Base-by-base conservation (phyloP, 1,140 invertebrate genomes). In the Pectinophora gossypiella region DNA sequence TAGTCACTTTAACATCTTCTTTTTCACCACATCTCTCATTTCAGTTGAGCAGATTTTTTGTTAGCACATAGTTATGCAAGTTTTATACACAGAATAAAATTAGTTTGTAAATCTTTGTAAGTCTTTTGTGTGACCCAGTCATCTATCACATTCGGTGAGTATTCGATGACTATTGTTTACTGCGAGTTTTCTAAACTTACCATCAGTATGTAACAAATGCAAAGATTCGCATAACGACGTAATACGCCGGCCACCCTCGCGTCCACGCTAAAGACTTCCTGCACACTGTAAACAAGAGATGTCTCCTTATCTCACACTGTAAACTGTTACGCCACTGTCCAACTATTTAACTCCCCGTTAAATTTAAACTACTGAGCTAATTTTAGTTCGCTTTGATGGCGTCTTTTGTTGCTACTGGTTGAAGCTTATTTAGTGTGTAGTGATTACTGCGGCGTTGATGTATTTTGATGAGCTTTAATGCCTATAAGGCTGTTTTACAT, bases 211-310 rank as follows among this genome's bases (percentile, higher is more conserved):
- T 66, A 23, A 32, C 36, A 40, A 50, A 60, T 42, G 47, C 38
- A 48, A 62, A 61, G 63, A 54, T 56, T 63, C 63, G 52, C 59
- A 59, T 70, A 66, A 70, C 60, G 61, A 70, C 54, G 60, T 70
- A 61, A 66, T 70, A 56, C 56, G 64, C 59, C 54, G 56, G 21
- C 59, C 54, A 58, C 10, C 27, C 50, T 27, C 48, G 21, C 51
- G 57, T 63, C 54, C 56, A 49, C 60, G 56, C 61, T 71, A 68
- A 71, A 68, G 64, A 71, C 64, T 71, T 71, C 68, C 68, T 48
- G 27, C 32, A 36, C 44, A 53, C 51, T 49, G 64, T 71, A 71
- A 70, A 71, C 68, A 68, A 64, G 59, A 63, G 64, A 59, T 48
- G 68, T 60, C 61, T 47, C 44, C 64, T 64, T 68, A 68, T 65